Evolutionary conservation across 2,888 invertebrate species (phyloP).

Genomic region (Himalopsyche kuldschensis): DNA sequence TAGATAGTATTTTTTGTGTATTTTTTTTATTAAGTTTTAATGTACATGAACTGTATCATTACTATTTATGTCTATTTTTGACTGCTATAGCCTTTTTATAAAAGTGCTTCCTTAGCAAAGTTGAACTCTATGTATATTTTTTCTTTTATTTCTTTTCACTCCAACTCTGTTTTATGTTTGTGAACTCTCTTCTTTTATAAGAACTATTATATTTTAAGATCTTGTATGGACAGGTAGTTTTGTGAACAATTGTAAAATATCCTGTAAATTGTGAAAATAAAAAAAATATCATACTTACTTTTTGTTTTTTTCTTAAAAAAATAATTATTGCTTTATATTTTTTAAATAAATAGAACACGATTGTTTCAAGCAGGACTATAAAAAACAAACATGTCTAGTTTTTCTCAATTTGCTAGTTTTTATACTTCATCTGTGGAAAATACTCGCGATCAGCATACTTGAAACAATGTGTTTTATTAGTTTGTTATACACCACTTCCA

Average conservation of each 20-base stretch:
- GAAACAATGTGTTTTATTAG: too few species aligned
- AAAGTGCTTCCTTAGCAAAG: background rate
- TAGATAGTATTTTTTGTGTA: background rate
- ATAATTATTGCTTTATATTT: too few species aligned
- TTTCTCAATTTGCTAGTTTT: too few species aligned
- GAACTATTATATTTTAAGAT: background rate
- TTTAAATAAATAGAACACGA: too few species aligned
- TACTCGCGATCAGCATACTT: too few species aligned
- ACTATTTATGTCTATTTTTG: background rate
- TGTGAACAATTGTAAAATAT: background rate
- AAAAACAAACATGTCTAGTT: too few species aligned
- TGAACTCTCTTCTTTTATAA: background rate
- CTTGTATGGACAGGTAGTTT: background rate
- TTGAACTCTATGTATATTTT: background rate
- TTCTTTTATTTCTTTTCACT: background rate
- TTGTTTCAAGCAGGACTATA: too few species aligned
- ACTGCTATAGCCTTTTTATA: conserved; percentile 4
- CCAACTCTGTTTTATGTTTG: background rate
- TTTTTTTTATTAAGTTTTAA: background rate
- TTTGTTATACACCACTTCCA: too few species aligned
- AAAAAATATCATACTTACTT: background rate
- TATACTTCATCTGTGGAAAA: too few species aligned
- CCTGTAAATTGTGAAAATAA: background rate
- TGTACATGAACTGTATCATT: background rate
- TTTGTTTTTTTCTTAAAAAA: too few species aligned